phyloP scores from a whole-genome alignment of 2,797 vertebrate species.

The Typhlichthys eigenmanni region DNA sequence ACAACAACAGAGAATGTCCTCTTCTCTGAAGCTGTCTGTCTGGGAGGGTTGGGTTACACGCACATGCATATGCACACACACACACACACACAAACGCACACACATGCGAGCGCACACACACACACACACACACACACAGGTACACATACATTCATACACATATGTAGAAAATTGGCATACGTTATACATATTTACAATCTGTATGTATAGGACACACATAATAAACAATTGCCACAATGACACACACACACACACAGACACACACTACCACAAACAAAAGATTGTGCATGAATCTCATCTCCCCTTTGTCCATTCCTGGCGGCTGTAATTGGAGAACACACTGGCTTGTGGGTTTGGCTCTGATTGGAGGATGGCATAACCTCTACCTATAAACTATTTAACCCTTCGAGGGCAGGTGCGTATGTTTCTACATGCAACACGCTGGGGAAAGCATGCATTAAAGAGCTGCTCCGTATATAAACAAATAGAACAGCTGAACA shows the following conservation, averaged over 20 bases:
- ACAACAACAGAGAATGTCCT: constrained; percentile 69
- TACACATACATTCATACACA: too few species aligned
- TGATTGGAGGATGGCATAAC: constrained; percentile 45
- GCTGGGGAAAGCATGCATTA: neutral
- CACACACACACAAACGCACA: constrained; percentile 9
- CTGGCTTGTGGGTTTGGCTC: constrained; percentile 51
- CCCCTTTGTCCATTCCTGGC: constrained; percentile 64
- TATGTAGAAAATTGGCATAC: too few species aligned
- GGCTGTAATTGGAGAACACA: constrained; percentile 61
- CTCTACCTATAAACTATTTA: constrained; percentile 41
- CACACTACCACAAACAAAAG: constrained; percentile 5
- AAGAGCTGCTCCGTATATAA: neutral
- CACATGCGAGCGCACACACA: neutral
- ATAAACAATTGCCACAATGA: neutral
- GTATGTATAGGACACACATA: too few species aligned
- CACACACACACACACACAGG: constrained; percentile 33
- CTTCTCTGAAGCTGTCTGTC: constrained; percentile 67
- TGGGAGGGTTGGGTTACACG: constrained; percentile 59
- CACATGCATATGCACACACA: constrained; percentile 38
- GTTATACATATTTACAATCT: neutral
- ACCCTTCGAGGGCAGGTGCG: constrained; percentile 38
- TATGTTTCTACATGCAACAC: constrained; percentile 23
- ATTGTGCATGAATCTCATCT: constrained; percentile 55
- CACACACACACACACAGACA: neutral
- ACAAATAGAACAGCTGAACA: too few species aligned